A percentile compares a stretch with the other conserved stretches of the same genome.
phyloP scores from a whole-genome alignment of 2,797 vertebrate genomes.

The Dipus sagitta region DNA sequence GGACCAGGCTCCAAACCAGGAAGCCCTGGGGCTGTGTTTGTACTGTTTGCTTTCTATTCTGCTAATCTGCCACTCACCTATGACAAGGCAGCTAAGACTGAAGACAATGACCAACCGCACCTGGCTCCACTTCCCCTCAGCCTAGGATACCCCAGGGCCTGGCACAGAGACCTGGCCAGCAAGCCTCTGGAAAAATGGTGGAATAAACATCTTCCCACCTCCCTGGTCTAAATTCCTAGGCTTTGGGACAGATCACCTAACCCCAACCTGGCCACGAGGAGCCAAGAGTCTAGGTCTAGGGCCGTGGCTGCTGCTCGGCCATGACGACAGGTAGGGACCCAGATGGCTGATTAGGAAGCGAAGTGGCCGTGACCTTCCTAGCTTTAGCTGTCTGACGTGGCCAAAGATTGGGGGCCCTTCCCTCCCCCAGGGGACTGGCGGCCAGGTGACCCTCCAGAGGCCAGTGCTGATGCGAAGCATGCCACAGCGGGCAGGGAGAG shows the following conservation, averaged over 20 bases:
- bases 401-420: background rate
- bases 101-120: background rate
- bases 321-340: background rate
- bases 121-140: background rate
- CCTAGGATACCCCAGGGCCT: background rate
- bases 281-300: background rate
- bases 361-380: background rate
- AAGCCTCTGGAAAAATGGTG: background rate
- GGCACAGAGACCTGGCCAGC: background rate
- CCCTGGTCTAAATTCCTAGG: background rate
- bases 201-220: background rate
- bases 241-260: background rate
- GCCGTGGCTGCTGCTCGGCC: background rate
- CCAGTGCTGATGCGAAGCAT: background rate
- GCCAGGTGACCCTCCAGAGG: background rate
- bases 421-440: background rate
- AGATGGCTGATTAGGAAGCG: background rate
- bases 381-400: background rate
- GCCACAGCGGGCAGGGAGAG: background rate
- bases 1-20: conserved; percentile 23
- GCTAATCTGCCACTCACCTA: background rate
- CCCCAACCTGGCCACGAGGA: background rate
- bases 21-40: background rate
- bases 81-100: background rate
- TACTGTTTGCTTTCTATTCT: background rate